Conservation (phyloP, 2,113 vertebrate genomes). For the Sceloporus tristichus region DNA sequence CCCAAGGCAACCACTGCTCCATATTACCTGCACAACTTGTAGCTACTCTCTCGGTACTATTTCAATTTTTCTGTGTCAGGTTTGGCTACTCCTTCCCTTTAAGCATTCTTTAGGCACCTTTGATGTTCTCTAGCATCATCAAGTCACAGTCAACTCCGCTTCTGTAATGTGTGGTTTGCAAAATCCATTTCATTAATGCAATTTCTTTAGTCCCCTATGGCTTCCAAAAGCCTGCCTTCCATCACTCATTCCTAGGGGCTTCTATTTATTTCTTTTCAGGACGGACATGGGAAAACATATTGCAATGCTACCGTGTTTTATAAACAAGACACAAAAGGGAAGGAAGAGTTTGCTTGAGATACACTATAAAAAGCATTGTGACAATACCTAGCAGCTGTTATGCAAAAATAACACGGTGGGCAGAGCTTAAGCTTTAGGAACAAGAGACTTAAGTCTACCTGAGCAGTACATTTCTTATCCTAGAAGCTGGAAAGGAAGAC, state of each 20-base stretch:
- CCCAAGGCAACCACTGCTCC: neutral
- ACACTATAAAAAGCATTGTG: neutral
- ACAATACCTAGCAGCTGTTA: neutral
- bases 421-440: neutral
- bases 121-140: constrained; percentile 1
- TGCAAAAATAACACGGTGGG: neutral
- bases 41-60: neutral
- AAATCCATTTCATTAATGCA: neutral
- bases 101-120: neutral
- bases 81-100: neutral
- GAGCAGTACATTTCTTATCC: too few species aligned
- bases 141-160: neutral
- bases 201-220: neutral
- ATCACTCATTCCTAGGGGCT: neutral
- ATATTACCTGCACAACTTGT: neutral
- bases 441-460: neutral
- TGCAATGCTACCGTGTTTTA: neutral
- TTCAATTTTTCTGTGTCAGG: neutral
- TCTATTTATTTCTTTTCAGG: neutral
- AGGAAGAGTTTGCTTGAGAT: neutral
- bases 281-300: neutral
- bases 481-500: neutral
- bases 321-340: neutral
- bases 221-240: neutral
- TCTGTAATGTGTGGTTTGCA: neutral